A percentile compares a stretch with the other conserved stretches of the same genome.
Evolutionary conservation across 1,140 invertebrate species (phyloP).

Genomic region (Catajapyx aquilonaris): DNA sequence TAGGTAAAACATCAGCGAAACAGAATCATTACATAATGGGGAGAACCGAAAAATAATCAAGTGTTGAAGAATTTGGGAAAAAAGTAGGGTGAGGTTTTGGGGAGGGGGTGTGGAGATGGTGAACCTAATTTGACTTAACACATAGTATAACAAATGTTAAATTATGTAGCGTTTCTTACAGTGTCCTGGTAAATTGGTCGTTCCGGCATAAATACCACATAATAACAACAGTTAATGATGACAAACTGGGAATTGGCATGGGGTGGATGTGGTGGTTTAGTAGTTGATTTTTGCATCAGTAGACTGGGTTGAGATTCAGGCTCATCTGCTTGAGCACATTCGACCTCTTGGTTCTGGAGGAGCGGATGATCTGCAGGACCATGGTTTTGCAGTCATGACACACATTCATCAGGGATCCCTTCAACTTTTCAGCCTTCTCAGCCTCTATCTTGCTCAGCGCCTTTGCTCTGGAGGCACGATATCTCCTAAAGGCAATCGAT

Average conservation of each 20-base stretch:
- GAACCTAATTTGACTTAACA: too few species aligned
- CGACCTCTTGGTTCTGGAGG: conserved; percentile 52
- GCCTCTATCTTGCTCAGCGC: conserved; percentile 19
- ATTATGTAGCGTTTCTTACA: background rate
- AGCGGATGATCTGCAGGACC: conserved; percentile 80
- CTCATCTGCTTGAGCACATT: conserved; percentile 57
- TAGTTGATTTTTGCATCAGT: conserved; percentile 22
- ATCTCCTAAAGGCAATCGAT: too few species aligned
- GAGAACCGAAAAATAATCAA: too few species aligned
- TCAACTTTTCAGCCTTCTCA: conserved; percentile 32
- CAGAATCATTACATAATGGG: too few species aligned
- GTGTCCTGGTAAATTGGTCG: background rate
- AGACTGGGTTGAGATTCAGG: conserved; percentile 56
- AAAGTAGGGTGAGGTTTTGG: too few species aligned
- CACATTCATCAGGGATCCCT: conserved; percentile 63
- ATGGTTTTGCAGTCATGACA: conserved; percentile 87
- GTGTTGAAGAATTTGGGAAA: too few species aligned
- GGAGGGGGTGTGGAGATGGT: too few species aligned
- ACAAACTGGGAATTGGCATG: background rate
- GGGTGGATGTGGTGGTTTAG: background rate
- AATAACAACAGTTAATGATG: too few species aligned
- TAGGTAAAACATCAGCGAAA: too few species aligned
- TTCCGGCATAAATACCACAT: background rate
- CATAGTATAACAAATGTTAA: too few species aligned
- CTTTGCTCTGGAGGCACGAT: conserved; percentile 22